A percentile compares a stretch with the other conserved stretches of the same genome.
phyloP scores from a whole-genome alignment of 2,888 invertebrate species.

The Adineta ricciae region DNA sequence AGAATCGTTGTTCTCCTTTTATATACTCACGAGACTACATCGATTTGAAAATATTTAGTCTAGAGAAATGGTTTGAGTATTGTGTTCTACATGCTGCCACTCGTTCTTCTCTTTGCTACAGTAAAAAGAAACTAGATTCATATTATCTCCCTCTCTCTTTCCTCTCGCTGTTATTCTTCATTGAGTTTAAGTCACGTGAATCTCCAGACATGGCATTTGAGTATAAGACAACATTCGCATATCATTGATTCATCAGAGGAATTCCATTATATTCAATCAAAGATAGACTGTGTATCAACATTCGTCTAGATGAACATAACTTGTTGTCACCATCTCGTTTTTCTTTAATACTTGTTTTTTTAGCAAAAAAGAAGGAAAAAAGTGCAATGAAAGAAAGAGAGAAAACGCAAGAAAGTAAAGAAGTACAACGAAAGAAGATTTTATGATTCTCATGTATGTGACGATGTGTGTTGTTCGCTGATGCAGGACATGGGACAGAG shows the following conservation, averaged over 20 bases:
- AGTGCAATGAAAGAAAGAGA: background rate
- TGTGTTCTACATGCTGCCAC: background rate
- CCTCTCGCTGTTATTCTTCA: background rate
- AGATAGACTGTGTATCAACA: background rate
- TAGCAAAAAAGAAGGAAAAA: background rate
- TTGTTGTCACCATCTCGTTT: background rate
- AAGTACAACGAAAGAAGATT: background rate
- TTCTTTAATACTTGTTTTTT: conserved; percentile 6
- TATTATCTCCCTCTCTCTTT: too few species aligned
- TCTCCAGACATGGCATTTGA: background rate
- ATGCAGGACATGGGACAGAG: background rate
- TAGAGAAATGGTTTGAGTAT: background rate
- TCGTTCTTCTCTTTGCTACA: too few species aligned
- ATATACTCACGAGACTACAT: background rate
- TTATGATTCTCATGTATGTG: conserved; percentile 8
- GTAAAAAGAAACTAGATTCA: too few species aligned
- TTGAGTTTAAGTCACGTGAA: background rate
- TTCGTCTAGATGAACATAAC: background rate
- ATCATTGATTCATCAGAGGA: background rate
- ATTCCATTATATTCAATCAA: too few species aligned
- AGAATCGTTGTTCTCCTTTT: background rate
- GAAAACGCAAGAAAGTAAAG: background rate
- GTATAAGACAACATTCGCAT: background rate
- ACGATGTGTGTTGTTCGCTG: conserved; percentile 1
- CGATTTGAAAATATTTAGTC: background rate